phyloP scores from a whole-genome alignment of 2,113 vertebrate species.

The Hemichromis elongatus region DNA sequence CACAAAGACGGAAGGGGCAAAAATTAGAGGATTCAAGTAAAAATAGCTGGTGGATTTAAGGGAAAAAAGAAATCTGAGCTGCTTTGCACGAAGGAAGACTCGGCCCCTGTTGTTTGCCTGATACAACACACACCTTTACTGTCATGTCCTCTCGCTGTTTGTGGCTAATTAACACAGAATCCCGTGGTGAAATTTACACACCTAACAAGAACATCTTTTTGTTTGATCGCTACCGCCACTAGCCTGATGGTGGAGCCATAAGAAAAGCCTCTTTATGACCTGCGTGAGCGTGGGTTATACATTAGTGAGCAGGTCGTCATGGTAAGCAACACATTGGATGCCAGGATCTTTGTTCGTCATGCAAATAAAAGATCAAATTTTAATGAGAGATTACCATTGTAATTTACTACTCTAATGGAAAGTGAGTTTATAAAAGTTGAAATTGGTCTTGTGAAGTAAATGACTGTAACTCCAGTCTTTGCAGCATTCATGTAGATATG shows the following conservation, averaged over 20 bases:
- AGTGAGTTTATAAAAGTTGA: neutral
- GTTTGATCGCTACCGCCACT: neutral
- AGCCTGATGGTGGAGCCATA: neutral
- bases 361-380: neutral
- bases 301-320: neutral
- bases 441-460: neutral
- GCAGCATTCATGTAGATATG: neutral
- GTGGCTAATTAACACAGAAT: neutral
- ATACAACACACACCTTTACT: neutral
- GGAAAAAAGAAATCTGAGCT: neutral
- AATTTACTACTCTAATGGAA: neutral
- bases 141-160: neutral
- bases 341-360: neutral
- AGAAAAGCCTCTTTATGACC: neutral
- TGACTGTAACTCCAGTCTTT: neutral
- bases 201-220: neutral
- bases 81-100: neutral
- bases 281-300: fast-evolving
- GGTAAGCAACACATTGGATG: neutral
- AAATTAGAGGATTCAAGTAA: neutral
- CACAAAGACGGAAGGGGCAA: neutral
- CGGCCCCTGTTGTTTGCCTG: neutral
- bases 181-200: neutral
- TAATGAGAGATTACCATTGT: neutral
- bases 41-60: neutral